Evolutionary conservation across 2,888 invertebrate species (phyloP), one percentile per base, ranked within the genome.

Genomic region (Torymus auratus): DNA sequence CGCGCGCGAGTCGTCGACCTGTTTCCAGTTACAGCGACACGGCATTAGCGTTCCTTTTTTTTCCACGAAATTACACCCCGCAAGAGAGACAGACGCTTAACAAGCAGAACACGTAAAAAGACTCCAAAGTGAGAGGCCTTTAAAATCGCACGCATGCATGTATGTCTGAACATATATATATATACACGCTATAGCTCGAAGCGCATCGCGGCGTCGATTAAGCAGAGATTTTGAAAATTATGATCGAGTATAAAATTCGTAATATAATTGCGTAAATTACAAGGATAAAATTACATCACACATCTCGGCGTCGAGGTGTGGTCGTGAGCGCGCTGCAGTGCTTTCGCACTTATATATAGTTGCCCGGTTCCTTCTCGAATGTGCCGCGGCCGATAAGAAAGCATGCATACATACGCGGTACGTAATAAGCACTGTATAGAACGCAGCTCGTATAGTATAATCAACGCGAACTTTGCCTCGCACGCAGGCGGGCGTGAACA

Each of bases 1-100:
- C 70, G 23, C 52, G 53, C 23, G 28, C 28, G 53, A 73, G 73
- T 69, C 80, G 71, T 60, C 67, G 68, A 69, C 74, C 71, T 52
- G 71, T 75, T 82, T 58, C 67, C 70, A 53, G 60, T 17, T 52
- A 20, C 55, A 41, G 62, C 61, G 67, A 71, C 61, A 41, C 67
- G 55, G 20, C 73, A 70, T 78, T 78, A 74, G 65, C 28, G 58
- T 53, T 52, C 65, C 61, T 72, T 61, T 64, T 75, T 67, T 74
- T 78, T 28, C 70, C 56, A 50, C 58, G 78, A 78, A 81, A 70
- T 75, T 67, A 78, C 55, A 74, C 67, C 74, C 50, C 41, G 61
- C n/a, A 7, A 28, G 28, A 28, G 7, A 41, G 17, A 61, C 20
- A 56, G 56, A 56, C 62, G 67, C 64, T 78, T 53, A 78, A 78